Base-by-base conservation (phyloP, 2,888 invertebrate species). In the Arge pagana region DNA sequence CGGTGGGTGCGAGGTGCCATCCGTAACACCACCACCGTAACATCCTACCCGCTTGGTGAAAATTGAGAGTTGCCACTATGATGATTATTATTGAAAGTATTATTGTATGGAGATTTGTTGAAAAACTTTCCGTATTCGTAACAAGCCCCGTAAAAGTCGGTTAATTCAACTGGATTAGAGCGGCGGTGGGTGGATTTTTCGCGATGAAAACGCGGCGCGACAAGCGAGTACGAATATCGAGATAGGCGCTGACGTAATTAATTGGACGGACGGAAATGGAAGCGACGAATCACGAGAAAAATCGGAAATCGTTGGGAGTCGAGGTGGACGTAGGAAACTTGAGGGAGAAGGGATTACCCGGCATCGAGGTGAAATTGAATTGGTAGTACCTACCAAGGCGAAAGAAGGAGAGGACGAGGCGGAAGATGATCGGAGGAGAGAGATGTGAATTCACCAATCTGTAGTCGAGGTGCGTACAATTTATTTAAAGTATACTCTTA, bases 401-500 rank as follows among this genome's bases (percentile, higher is more conserved):
- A 42, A 42, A 42, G 8, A 4, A n/a, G 21, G 26, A 40, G 16
- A 45, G 16, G 23, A 30, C n/a, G n/a, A n/a, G n/a, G n/a, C n/a
- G n/a, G n/a, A n/a, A n/a, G n/a, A n/a, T n/a, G n/a, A n/a, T n/a
- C n/a, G n/a, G n/a, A n/a, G n/a, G n/a, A n/a, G n/a, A n/a, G n/a
- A n/a, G n/a, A n/a, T n/a, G n/a, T n/a, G n/a, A n/a, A n/a, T n/a
- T n/a, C n/a, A n/a, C 42, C 53, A 60, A 60, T 52, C 43, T 39
- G 23, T 35, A 61, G 50, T 60, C 54, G 11, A 40, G 50, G 50
- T 58, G 58, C 61, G 61, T 60, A 56, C 56, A 51, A 59, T 60
- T 63, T 62, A 58, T 62, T 63, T 60, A 60, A 62, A 61, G 56
- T 64, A 62, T 70, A 59, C 63, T 65, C 65, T 66, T 65, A 59